Evolutionary conservation across 2,797 vertebrate species (phyloP).

Genomic region (Monodelphis domestica): DNA sequence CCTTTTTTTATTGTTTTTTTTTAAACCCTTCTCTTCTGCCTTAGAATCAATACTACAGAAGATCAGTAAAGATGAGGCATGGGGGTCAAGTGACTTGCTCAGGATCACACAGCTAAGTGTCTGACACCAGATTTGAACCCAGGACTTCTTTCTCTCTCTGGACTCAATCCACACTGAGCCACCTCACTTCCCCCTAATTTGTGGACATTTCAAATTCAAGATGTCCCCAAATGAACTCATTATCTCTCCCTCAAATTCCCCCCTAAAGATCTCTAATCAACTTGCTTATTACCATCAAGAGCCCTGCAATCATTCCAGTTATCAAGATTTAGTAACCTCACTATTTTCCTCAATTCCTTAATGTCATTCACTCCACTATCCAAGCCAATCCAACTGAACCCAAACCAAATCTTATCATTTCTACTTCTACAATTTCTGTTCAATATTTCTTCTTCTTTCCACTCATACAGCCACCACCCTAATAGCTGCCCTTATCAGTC

Average conservation of each 20-base stretch:
- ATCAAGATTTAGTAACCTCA: background rate
- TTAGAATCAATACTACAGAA: too few species aligned
- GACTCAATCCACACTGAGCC: too few species aligned
- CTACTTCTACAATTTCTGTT: background rate
- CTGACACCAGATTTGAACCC: too few species aligned
- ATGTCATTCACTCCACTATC: background rate
- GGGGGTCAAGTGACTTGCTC: too few species aligned
- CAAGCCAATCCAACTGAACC: background rate
- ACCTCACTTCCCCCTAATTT: too few species aligned
- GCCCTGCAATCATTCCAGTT: background rate
- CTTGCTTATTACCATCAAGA: background rate
- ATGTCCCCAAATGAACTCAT: background rate
- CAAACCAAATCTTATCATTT: background rate
- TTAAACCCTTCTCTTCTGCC: too few species aligned
- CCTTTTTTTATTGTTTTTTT: too few species aligned
- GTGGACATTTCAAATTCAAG: background rate
- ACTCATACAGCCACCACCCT: background rate
- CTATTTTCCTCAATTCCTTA: background rate
- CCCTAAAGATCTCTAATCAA: background rate
- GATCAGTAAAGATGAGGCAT: too few species aligned
- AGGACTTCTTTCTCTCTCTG: too few species aligned
- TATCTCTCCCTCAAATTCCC: background rate
- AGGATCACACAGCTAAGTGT: too few species aligned
- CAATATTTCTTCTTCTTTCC: background rate
- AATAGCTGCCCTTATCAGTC: background rate